Base-by-base conservation (phyloP, 2,797 vertebrate species). In the Labroides dimidiatus region DNA sequence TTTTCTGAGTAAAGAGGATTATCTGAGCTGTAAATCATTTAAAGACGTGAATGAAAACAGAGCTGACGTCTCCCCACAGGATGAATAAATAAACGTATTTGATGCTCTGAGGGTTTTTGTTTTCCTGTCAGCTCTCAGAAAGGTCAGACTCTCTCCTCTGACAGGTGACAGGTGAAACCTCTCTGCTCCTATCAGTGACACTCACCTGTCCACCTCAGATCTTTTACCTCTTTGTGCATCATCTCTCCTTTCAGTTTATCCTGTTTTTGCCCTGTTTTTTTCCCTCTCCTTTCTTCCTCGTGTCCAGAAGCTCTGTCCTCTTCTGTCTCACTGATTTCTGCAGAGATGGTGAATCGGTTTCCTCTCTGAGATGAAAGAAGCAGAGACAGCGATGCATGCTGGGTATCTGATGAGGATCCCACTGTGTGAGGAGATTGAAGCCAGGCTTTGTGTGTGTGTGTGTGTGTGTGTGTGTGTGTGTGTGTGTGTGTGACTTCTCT, bases 371-470 rank as follows among this genome's bases (percentile, higher is more conserved):
- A 69, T 71, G 55, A 81, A 76, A 78, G 70, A 10, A 44, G 53
- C 41, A 6, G 13, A 64, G 48, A 19, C 66, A 2, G 45, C 57
- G 64, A 17, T 19, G 30, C 73, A 5, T 30, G 60, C 49, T 36
- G 73, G 59, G 57, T 37, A 19, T 81, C 62, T 65, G 78, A 78
- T 76, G 52, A 56, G 45, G 50, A 54, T 51, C 65, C 57, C n/a
- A 45, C 71, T 69, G 74, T 65, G 63, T 47, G 14, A 65, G 63
- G 11, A 57, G 66, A 68, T 49, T 42, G 72, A 62, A 65, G n/a
- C 42, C 59, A 43, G n/a, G 47, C 10, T 19, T 2, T 39, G 10
- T 21, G 10, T 33, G 11, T 72, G 42, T 65, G 33, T 39, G 21
- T 56, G 20, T 45, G 59, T 19, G 52, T 43, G 30, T 59, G 50